These are phyloP conservation scores for Nasonia oneida DNA, from an alignment of 2,888 invertebrate genomes.

Conservation along the genomic window DNA sequence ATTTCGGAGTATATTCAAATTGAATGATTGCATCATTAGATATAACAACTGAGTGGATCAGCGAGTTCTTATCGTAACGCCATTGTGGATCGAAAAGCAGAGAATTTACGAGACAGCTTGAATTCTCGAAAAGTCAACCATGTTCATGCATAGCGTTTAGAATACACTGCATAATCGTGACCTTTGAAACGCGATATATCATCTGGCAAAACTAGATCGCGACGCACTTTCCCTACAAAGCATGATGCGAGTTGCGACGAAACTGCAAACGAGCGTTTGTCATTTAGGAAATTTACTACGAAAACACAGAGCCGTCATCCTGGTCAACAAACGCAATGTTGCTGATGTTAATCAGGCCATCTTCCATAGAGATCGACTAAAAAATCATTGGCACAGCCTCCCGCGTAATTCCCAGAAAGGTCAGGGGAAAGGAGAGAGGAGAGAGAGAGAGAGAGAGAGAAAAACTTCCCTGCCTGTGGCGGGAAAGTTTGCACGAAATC, in stretches of 20 bases:
- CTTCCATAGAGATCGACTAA: neutral
- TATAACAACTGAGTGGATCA: no score
- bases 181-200: slow-evolving; percentile 56
- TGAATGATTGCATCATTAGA: no score
- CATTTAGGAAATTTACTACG: slow-evolving; percentile 53
- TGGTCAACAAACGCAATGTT: neutral
- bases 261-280: slow-evolving; percentile 14
- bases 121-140: neutral
- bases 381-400: slow-evolving; percentile 13
- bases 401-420: slow-evolving; percentile 12
- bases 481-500: slow-evolving; percentile 31
- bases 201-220: slow-evolving; percentile 57
- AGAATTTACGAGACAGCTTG: slow-evolving; percentile 26
- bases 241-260: slow-evolving; percentile 6
- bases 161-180: slow-evolving; percentile 48
- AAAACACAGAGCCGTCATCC: neutral
- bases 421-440: neutral
- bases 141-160: slow-evolving; percentile 7
- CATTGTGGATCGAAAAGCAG: slow-evolving; percentile 1
- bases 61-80: no score
- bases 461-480: neutral
- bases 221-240: slow-evolving; percentile 51
- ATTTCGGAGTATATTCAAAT: neutral
- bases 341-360: slow-evolving; percentile 16
- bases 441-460: neutral